These are phyloP conservation scores for Pinctada fucata DNA, from an alignment of 2,888 invertebrate genomes.

Conservation along the genomic window DNA sequence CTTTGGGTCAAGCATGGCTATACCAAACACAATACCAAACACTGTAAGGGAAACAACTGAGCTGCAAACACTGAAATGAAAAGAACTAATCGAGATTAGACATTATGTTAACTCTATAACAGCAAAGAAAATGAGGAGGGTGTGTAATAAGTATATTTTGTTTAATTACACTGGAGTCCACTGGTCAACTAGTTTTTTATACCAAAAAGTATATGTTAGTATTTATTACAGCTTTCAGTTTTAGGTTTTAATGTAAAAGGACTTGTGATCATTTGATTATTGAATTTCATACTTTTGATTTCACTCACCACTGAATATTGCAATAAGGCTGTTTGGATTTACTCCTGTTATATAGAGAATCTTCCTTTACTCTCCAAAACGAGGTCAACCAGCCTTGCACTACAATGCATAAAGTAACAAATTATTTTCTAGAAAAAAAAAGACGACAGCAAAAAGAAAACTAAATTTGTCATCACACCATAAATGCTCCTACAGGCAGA, in stretches of 20 bases:
- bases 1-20: conserved; percentile 74
- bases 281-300: too few relatives aligned
- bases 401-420: conserved; percentile 22
- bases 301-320: neutral
- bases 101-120: neutral
- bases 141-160: too few relatives aligned
- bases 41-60: conserved; percentile 55
- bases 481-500: too few relatives aligned
- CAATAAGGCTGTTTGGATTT: neutral
- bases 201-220: too few relatives aligned
- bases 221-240: too few relatives aligned
- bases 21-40: conserved; percentile 67
- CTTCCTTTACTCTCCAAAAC: conserved; percentile 50
- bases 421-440: too few relatives aligned
- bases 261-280: too few relatives aligned
- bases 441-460: neutral
- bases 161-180: too few relatives aligned
- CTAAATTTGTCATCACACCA: conserved; percentile 2
- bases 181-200: too few relatives aligned
- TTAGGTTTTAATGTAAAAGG: too few relatives aligned
- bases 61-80: conserved; percentile 55
- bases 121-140: too few relatives aligned
- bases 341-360: conserved; percentile 31
- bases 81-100: conserved; percentile 9
- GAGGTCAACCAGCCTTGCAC: conserved; percentile 65